Base-by-base conservation (phyloP, 2,888 invertebrate species). In the Trichopria drosophilae region DNA sequence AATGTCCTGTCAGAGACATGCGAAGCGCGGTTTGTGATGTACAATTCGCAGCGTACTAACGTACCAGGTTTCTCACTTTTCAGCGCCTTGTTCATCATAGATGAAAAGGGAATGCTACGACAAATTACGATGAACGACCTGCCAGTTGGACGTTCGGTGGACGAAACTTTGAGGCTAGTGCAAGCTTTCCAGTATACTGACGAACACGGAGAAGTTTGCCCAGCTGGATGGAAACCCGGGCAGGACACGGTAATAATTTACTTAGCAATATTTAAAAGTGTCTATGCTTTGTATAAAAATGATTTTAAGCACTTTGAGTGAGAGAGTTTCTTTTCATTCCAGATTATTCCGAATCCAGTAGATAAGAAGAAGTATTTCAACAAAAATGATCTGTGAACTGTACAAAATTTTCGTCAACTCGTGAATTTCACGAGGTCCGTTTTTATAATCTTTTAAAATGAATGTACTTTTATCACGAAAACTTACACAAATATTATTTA, bases 111-210 rank as follows among this genome's bases (percentile, higher is more conserved):
- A 26, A 80, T 88, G 47, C 77, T 96, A 29, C 80, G 96, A 42
- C 95, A 96, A 78, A 94, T 95, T 28, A 96, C 95, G 3, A 94
- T 96, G 93, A 96, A 96, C 76, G 96, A 96, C 79, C 81, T 96
- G 58, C 95, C 95, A 0, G 93, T 93, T 7, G 93, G 93, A 1
- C 81, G 95, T 49, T 93, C 91, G 49, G 95, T 96, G 3, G 95
- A 96, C 77, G 96, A 96, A 79, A 95, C 95, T 1, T 76, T 96
- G 41, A 81, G 96, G 68, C 78, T 96, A 44, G 92, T 96, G 0
- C 95, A 96, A 80, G 95, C 95, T 47, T 95, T 96, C 79, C 93
- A 95, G 74, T 95, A 90, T 67, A 93, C 93, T 0, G 93, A 93
- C 72, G 82, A 85, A 20, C 90, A 93, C 68, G 95, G 94, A 12